Evolutionary conservation across 2,113 vertebrate species (phyloP).

Genomic region (Perca fluviatilis): DNA sequence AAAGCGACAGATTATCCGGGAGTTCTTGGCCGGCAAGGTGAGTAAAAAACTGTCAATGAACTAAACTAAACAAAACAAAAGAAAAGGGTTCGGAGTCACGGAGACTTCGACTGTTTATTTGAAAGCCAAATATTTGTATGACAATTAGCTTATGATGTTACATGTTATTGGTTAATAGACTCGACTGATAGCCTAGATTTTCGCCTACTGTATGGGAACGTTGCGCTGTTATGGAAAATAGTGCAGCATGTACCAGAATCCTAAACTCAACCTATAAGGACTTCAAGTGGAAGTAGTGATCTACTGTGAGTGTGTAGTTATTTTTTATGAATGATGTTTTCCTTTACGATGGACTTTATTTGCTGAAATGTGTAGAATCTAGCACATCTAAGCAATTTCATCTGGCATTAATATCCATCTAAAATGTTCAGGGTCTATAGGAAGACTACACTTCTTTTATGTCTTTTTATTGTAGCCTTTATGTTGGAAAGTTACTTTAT

Average conservation of each 20-base stretch:
- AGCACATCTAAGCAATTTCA: background rate
- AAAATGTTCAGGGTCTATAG: background rate
- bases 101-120: background rate
- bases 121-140: background rate
- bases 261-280: background rate
- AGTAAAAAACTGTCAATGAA: conserved; percentile 29
- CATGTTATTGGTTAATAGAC: background rate
- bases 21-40: conserved; percentile 48
- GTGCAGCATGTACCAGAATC: background rate
- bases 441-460: background rate
- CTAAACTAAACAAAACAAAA: background rate
- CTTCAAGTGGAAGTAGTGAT: background rate
- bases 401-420: background rate
- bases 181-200: no score
- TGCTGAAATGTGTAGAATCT: background rate
- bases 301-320: background rate
- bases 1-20: background rate
- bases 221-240: conserved; percentile 3
- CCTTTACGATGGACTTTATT: background rate
- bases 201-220: background rate
- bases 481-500: background rate
- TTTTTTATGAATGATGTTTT: background rate
- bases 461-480: background rate
- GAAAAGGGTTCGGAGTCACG: background rate
- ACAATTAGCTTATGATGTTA: background rate